phyloP scores from a whole-genome alignment of 2,113 vertebrate genomes.

The Trogon surrucura region DNA sequence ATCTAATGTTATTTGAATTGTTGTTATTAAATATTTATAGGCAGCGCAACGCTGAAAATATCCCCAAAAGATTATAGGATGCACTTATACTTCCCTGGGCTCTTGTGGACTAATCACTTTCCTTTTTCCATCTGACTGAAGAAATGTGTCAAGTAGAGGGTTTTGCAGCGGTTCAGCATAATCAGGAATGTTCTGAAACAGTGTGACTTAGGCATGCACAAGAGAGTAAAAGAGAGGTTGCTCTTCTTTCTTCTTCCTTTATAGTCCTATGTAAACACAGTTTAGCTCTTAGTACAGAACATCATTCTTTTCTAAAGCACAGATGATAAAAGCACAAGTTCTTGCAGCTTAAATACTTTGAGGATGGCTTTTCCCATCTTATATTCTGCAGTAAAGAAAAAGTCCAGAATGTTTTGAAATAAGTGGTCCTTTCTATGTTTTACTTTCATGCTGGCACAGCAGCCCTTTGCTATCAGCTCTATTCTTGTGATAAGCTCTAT shows the following conservation, averaged over 20 bases:
- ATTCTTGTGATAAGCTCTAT: not conserved
- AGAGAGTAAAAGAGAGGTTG: not conserved
- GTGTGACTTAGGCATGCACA: not conserved
- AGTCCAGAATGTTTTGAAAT: not conserved
- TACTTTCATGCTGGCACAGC: not conserved
- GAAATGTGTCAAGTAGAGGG: not conserved
- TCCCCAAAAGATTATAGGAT: not conserved
- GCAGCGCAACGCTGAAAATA: slow-evolving; percentile 2
- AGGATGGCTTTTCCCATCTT: not conserved
- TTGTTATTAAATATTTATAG: slow-evolving; percentile 52
- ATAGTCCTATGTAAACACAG: not conserved
- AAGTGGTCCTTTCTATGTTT: not conserved
- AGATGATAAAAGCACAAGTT: not conserved
- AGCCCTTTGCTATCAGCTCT: not conserved
- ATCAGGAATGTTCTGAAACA: not conserved
- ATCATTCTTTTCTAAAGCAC: not conserved
- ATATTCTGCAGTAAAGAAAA: not conserved
- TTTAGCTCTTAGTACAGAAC: not conserved
- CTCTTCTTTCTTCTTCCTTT: not conserved
- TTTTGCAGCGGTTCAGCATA: not conserved
- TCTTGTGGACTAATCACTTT: not conserved
- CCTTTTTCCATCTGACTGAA: not conserved
- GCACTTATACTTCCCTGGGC: not conserved
- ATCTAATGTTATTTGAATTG: slow-evolving; percentile 15
- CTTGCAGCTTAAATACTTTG: not conserved